Evolutionary conservation across 1,140 invertebrate species (phyloP), one percentile per base, ranked within the genome.

Genomic region (Ridgeia piscesae): DNA sequence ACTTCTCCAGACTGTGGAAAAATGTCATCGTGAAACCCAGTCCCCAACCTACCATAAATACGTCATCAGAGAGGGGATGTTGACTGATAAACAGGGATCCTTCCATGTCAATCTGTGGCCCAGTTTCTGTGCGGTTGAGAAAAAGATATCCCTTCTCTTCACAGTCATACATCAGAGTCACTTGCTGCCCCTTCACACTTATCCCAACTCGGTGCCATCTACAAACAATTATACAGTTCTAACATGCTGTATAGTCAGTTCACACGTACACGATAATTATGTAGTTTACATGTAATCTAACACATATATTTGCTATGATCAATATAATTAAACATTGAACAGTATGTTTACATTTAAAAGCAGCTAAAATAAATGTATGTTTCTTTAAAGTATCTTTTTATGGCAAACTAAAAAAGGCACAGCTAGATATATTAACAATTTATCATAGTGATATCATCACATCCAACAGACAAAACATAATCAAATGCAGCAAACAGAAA

Each of bases 161-260:
- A 93, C 98, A 98, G 95, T 98, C 97, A 58, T 97, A 95, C 89
- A 98, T 96, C 48, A 98, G 94, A 0, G 97, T 98, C 2, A 97
- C 97, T 0, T 97, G 97, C 94, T 98, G 97, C 0, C 98, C 98
- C 96, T 98, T 98, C 33, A 98, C 96, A 93, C 97, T 98, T 48
- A 98, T 95, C 4, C 97, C 97, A 88, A 98, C 93, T 89, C 97
- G 96, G 96, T 98, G 97, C 98, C 98, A 98, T 93, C 97, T 98
- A 88, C 77, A 89, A 88, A 89, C 91, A 27, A 93, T 33, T 33
- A 91, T 2, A 35, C 33, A 91, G 58, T 77, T 31, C 58, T 31
- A 77, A 77, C 0, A 31, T 77, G 58, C 27, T 77, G 58, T 77
- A 77, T 31, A 77, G 58, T 27, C 58, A 77, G 58, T 21, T 77